A percentile compares a stretch with the other conserved stretches of the same genome.
phyloP scores from a whole-genome alignment of 2,797 vertebrate genomes.

The Neosalanx taihuensis region DNA sequence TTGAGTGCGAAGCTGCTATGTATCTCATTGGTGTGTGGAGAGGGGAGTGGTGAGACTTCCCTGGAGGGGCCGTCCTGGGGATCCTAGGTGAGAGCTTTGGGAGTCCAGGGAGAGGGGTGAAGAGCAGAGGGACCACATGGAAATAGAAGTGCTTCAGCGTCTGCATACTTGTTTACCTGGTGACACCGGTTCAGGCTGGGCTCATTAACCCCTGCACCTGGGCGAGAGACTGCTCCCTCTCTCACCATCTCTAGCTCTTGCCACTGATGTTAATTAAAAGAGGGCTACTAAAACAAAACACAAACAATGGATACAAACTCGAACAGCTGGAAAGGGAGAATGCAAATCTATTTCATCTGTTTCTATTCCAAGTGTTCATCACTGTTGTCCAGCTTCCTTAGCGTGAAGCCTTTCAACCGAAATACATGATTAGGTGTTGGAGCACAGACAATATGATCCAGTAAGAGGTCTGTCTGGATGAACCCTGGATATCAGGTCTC shows the following conservation, averaged over 20 bases:
- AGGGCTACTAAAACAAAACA: neutral
- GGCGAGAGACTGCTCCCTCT: slow-evolving; percentile 42
- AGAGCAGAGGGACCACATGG: slow-evolving; percentile 34
- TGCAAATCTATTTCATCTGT: no score
- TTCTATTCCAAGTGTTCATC: no score
- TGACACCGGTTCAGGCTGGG: slow-evolving; percentile 66
- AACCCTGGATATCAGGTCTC: neutral
- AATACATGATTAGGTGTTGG: neutral
- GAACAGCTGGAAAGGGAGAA: no score
- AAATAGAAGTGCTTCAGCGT: slow-evolving; percentile 40
- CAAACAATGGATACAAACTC: neutral
- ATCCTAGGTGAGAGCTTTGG: slow-evolving; percentile 39
- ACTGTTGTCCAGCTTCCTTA: no score
- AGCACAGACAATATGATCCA: neutral
- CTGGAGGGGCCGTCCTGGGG: slow-evolving; percentile 48
- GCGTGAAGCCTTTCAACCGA: no score
- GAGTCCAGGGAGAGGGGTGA: slow-evolving; percentile 32
- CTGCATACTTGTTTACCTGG: slow-evolving; percentile 70
- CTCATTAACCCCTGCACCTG: slow-evolving; percentile 66
- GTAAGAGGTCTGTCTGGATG: neutral
- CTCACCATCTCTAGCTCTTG: slow-evolving; percentile 4
- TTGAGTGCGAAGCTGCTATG: slow-evolving; percentile 58
- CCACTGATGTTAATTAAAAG: neutral
- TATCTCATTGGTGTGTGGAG: slow-evolving; percentile 61
- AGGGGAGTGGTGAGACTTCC: slow-evolving; percentile 40